These are phyloP conservation scores for Euura saliciscinereae DNA, from an alignment of 1,140 invertebrate genomes.

Conservation along the genomic window DNA sequence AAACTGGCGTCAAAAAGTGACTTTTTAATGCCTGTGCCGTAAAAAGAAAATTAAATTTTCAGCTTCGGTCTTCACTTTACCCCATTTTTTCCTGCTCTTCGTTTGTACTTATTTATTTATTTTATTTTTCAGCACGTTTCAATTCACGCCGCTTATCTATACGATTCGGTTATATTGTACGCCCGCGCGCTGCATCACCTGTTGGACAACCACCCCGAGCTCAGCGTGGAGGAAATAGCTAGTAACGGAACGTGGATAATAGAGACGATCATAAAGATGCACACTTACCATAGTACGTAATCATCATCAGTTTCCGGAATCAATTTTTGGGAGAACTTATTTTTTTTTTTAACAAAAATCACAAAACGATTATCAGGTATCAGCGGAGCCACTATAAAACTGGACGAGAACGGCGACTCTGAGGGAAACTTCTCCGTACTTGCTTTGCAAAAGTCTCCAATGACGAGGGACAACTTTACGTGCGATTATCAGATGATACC, in stretches of 20 bases:
- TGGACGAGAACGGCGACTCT: slow-evolving; percentile 92
- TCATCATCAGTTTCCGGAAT: neutral
- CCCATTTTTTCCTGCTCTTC: slow-evolving; percentile 16
- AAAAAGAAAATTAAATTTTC: too few species aligned
- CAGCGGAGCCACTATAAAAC: slow-evolving; percentile 86
- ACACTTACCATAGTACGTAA: slow-evolving; percentile 79
- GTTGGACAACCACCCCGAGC: slow-evolving; percentile 66
- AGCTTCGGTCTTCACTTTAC: too few species aligned
- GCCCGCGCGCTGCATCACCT: slow-evolving; percentile 82
- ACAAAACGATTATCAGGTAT: slow-evolving; percentile 71
- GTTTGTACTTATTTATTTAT: slow-evolving; percentile 26
- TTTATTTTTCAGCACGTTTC: slow-evolving; percentile 76
- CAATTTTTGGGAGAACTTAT: neutral
- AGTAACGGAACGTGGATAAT: slow-evolving; percentile 80
- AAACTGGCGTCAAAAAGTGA: too few species aligned
- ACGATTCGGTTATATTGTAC: slow-evolving; percentile 94
- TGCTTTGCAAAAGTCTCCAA: slow-evolving; percentile 69
- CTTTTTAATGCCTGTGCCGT: too few species aligned
- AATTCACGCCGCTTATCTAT: slow-evolving; percentile 94
- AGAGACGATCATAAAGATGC: slow-evolving; percentile 77
- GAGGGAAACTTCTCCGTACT: slow-evolving; percentile 96
- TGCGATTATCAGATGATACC: slow-evolving; percentile 80
- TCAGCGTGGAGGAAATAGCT: slow-evolving; percentile 73
- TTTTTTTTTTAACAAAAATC: slow-evolving; percentile 12
- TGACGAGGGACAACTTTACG: slow-evolving; percentile 64